Base-by-base conservation (phyloP, 2,113 vertebrate genomes). In the Crotalus helleri region DNA sequence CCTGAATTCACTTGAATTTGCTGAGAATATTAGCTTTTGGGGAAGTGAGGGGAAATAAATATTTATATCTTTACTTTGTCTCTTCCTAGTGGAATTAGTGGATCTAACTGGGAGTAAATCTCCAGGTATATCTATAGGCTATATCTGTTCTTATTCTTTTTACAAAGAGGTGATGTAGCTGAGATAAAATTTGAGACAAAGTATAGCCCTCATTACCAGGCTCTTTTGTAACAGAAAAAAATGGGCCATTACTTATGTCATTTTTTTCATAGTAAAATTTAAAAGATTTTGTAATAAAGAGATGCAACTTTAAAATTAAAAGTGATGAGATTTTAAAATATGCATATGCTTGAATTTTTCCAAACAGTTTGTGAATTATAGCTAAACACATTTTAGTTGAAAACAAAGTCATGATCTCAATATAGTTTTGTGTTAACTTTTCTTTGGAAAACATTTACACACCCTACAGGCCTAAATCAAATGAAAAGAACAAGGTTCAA, bases 201-300 rank as follows among this genome's bases (percentile, higher is more conserved):
- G 88, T 91, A 92, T 90, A 95, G 96, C 93, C 91, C 96, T 93
- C 93, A 95, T 95, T 95, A 93, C 96, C 94, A 81, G 96, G 93
- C 94, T 94, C 91, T 95, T 96, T 96, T 81, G 74, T 92, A 92
- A 96, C 12, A 94, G 85, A 91, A 86, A 81, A 92, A 93, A 97
- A 95, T 88, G 91, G 94, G 93, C 94, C 91, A 93, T 89, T 49
- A 81, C 92, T 89, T 92, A 89, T 58, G 93, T 95, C 90, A 92
- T 90, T 94, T 95, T 61, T 95, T 93, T 94, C 94, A 96, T 96
- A 94, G 93, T 96, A 96, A 92, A 94, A 91, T 96, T 95, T 69
- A 92, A 95, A 92, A 91, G 93, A 85, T 96, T 98, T 98, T 97
- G 97, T 98, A 98, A 87, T 95, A 97, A 81, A 97, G 97, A 93